Base-by-base conservation (phyloP, 2,113 vertebrate species). In the western clawed frog (Xenopus tropicalis) region DNA sequence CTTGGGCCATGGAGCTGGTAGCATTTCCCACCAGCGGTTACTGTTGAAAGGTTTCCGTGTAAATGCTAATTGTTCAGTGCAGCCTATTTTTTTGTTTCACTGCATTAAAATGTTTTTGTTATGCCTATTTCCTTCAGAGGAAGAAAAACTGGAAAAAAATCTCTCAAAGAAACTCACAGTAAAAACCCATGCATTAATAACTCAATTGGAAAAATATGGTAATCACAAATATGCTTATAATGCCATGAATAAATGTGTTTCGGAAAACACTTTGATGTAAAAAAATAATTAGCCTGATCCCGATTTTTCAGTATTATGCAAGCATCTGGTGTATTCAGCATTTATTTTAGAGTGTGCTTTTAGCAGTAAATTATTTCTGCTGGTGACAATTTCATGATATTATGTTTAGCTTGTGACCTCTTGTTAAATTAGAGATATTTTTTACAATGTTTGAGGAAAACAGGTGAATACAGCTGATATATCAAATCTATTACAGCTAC, bases 201-300 rank as follows among this genome's bases (percentile, higher is more conserved):
- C 80, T 83, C 88, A 91, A 90, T 90, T 85, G 83, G 84, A 87
- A 85, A 80, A 83, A 37, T 37, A 37, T 37, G 29, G 10, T 37
- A 80, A 61, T 66, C 78, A 82, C 75, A 77, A 83, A 72, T 78
- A 72, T 29, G 52, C 82, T 80, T 82, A 80, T 71, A 81, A 70
- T 67, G 29, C 42, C 37, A 79, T 72, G 79, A 85, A 83, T 85
- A 81, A 85, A 81, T 82, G 67, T 71, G 70, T 82, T 84, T 87
- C 83, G 81, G 76, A 57, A 79, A 81, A 84, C 80, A 74, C 88
- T 91, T 93, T 94, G 91, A 94, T 90, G 86, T 86, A 21, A 58
- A 78, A n/a, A 37, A 81, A 87, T 93, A 92, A 93, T 93, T 92
- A 93, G 84, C 84, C 87, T 79, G 71, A 81, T 73, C 76, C 52